Base-by-base conservation (phyloP, 2,113 vertebrate genomes). In the Zapus hudsonius region DNA sequence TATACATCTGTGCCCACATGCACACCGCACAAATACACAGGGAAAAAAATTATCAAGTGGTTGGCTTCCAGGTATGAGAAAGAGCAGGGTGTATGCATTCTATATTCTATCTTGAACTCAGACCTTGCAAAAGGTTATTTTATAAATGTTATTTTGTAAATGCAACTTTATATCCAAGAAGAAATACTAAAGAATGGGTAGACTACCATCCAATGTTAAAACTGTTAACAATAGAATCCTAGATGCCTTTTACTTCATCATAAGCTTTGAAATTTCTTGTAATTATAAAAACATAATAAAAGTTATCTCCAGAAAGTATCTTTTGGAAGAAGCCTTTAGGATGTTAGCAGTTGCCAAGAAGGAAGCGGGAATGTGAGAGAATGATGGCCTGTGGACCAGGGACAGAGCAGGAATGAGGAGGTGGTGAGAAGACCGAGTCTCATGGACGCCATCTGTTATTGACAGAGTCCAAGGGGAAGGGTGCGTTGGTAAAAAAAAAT, bases 201-300 rank as follows among this genome's bases (percentile, higher is more conserved):
- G 80, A 57, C 70, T 91, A 86, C 33, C 12, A 63, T 66, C 23
- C 85, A 85, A 59, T 80, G 52, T 36, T 92, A 80, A 79, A 81
- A 91, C 33, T 23, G 22, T 70, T 44, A 94, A 70, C 13, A 63
- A 25, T 66, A 64, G 44, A 55, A 36, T 67, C 36, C 44, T 33
- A 57, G 40, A n/a, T 42, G 44, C 47, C 9, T 64, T 91, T 86
- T 82, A 64, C 63, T 89, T 81, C 29, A 79, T 80, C 67, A 52
- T 70, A 29, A 23, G 25, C 55, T 89, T 70, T 74, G 79, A 82
- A 75, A 85, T 40, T 91, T 86, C 36, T 44, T 84, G 1, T 42
- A 42, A 47, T 6, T 64, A 33, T 93, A 33, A 9, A 44, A 44
- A 67, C 27, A 47, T 57, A 33, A 73, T 38, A 87, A 70, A 84